Evolutionary conservation across 2,797 vertebrate genomes (phyloP).

Genomic region (Sciurus carolinensis): DNA sequence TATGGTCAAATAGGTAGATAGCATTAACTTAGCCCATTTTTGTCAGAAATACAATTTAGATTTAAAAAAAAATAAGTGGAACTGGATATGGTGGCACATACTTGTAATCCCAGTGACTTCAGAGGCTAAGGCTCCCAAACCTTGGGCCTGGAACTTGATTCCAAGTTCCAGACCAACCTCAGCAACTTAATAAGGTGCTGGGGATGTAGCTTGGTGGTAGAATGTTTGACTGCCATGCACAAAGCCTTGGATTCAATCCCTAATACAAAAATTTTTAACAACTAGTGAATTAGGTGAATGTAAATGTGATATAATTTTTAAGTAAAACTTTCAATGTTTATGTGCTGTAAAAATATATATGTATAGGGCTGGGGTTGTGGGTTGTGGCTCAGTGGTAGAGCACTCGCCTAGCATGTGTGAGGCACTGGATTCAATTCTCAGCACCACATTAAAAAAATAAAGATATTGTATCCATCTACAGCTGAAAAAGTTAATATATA

Average conservation of each 20-base stretch:
- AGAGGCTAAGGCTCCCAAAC: not conserved
- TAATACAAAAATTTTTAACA: not conserved
- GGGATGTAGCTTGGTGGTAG: no score
- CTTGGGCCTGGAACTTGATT: not conserved
- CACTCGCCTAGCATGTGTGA: no score
- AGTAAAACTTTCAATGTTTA: not conserved
- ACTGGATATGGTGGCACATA: not conserved
- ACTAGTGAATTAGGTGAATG: not conserved
- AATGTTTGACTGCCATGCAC: no score
- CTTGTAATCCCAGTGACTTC: not conserved
- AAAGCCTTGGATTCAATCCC: no score
- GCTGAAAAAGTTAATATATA: no score
- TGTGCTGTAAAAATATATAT: not conserved
- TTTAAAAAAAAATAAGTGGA: not conserved
- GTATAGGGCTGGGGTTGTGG: no score
- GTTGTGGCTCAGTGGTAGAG: no score
- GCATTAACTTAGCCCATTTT: not conserved
- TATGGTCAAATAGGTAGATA: not conserved
- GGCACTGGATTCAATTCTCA: no score
- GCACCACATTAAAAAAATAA: no score
- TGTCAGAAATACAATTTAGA: not conserved
- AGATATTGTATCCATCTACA: no score
- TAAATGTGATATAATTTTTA: not conserved
- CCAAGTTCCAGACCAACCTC: not conserved
- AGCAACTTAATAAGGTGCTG: no score